Base-by-base conservation (phyloP, 2,113 vertebrate species). In the Sialia sialis region DNA sequence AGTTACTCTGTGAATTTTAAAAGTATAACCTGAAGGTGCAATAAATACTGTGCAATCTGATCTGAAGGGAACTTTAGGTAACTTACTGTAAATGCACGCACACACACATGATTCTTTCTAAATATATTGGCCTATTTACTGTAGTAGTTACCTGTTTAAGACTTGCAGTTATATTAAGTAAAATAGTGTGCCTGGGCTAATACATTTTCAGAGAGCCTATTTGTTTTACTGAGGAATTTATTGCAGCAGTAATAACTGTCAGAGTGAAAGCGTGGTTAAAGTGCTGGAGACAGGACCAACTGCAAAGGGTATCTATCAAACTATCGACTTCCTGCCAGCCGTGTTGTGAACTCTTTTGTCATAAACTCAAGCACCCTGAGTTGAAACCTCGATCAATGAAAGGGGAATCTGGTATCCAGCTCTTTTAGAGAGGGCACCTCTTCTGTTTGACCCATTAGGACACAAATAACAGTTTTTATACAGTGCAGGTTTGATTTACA, bases 161-260 rank as follows among this genome's bases (percentile, higher is more conserved):
- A 98, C 92, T 95, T 95, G 97, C 98, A 85, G 98, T 98, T 98
- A 98, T 96, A 97, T 98, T 98, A 98, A 99, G 98, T 99, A 99
- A 99, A 99, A 98, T 98, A 92, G 95, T 97, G 97, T 97, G 96
- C 95, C 93, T 87, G 94, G 97, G 95, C 98, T 98, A 98, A 99
- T 99, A 99, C 98, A 98, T 99, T 98, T 97, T 97, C 94, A 72
- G 88, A 60, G 36, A 82, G 93, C 96, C 97, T 97, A 98, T 97
- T 98, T 98, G 98, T 98, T 98, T 98, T 97, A 97, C 95, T 97
- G 98, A 98, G 98, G 98, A 98, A 99, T 99, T 99, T 99, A 99
- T 98, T 97, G 98, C 98, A 66, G 98, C 87, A 97, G 98, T 98
- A 98, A 99, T 99, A 99, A 98, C 98, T 99, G 98, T 98, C 98